Evolutionary conservation across 2,113 vertebrate genomes (phyloP).

Genomic region (Cardinalis cardinalis): DNA sequence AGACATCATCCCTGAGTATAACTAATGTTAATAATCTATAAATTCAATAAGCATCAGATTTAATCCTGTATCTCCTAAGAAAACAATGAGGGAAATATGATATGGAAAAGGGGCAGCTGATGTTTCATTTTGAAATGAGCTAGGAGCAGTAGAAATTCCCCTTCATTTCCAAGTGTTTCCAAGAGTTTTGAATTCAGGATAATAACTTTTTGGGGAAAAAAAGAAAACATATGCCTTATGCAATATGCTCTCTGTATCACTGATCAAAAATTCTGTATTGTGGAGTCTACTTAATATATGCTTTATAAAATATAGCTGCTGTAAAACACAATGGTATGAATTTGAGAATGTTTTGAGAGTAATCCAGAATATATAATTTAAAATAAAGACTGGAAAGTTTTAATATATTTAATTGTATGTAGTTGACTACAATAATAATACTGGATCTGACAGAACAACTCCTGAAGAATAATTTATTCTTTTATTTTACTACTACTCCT

Average conservation of each 20-base stretch:
- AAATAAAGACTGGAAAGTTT: not conserved
- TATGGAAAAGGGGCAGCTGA: not conserved
- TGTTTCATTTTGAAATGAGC: not conserved
- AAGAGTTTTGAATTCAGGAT: slow-evolving; percentile 21
- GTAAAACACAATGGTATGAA: not conserved
- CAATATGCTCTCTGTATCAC: not conserved
- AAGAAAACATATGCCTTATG: not conserved
- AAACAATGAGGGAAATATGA: not conserved
- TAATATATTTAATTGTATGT: not conserved
- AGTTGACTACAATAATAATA: not conserved
- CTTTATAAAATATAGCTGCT: not conserved
- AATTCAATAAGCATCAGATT: not conserved
- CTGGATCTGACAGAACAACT: not conserved
- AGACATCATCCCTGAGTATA: not conserved
- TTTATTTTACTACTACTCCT: not conserved
- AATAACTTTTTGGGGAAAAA: not conserved
- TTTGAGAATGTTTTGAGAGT: not conserved
- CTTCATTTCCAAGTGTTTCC: slow-evolving; percentile 18
- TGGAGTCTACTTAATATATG: not conserved
- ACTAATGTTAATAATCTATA: not conserved
- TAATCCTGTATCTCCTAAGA: not conserved
- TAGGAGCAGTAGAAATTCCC: slow-evolving; percentile 1
- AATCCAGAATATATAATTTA: not conserved
- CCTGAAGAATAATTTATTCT: not conserved
- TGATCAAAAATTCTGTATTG: not conserved